These are phyloP conservation scores for Otus sunia DNA, from an alignment of 2,113 vertebrate genomes.

Conservation along the genomic window DNA sequence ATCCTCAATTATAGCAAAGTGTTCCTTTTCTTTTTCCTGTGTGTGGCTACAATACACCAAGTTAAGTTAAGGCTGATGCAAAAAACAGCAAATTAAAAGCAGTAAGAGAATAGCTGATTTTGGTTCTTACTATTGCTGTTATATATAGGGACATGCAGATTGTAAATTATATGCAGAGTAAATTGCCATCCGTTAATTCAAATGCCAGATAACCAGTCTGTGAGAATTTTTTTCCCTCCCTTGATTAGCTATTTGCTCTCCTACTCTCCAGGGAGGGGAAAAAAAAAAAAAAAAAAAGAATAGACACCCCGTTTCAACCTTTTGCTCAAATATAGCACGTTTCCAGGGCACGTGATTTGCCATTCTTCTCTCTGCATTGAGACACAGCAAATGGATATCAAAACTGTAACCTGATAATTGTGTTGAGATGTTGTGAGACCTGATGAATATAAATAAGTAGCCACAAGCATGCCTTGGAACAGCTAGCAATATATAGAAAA, in stretches of 20 bases:
- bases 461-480: not conserved
- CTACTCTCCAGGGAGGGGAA: not conserved
- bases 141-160: not conserved
- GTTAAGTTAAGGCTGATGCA: not conserved
- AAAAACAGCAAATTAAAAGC: not conserved
- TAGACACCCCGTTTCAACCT: not conserved
- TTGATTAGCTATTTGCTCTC: not conserved
- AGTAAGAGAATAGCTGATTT: not conserved
- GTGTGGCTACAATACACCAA: not conserved
- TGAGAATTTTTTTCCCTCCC: not conserved
- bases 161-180: not conserved
- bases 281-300: not conserved
- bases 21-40: accelerated
- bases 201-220: not conserved
- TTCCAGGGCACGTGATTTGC: not conserved
- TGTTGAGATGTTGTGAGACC: not conserved
- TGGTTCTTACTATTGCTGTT: not conserved
- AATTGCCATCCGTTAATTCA: not conserved
- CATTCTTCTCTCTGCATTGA: not conserved
- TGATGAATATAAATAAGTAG: not conserved
- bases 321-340: not conserved
- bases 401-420: not conserved
- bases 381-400: not conserved
- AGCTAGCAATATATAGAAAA: not conserved
- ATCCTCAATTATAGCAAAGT: not conserved